A percentile compares a stretch with the other conserved stretches of the same genome.
These are phyloP conservation scores for Furnarius figulus DNA, from an alignment of 2,113 vertebrate genomes.

Conservation along the genomic window DNA sequence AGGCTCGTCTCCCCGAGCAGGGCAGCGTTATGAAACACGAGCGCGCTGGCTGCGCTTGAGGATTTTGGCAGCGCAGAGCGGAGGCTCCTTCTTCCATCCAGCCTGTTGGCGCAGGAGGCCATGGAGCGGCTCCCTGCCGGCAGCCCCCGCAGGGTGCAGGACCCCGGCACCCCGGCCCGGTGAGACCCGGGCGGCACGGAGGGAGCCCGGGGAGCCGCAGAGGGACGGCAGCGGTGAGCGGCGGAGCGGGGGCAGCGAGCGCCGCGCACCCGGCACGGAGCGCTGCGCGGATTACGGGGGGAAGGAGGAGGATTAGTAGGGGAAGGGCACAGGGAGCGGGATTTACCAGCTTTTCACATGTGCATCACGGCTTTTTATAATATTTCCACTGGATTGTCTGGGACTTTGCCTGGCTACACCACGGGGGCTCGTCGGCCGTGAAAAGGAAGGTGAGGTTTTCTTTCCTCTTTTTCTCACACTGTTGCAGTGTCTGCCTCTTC, in stretches of 20 bases:
- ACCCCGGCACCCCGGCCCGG: not conserved
- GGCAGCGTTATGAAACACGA: not conserved
- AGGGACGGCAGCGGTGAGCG: not conserved
- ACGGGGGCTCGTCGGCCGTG: not conserved
- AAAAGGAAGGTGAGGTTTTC: not conserved
- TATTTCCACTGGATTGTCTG: not conserved
- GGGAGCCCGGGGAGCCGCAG: not conserved
- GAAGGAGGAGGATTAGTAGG: not conserved
- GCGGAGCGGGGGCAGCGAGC: not conserved
- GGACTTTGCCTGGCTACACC: not conserved
- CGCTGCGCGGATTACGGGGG: not conserved
- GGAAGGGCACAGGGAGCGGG: constrained; percentile 11
- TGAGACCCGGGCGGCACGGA: not conserved
- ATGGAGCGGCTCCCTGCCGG: not conserved
- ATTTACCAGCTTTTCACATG: not conserved
- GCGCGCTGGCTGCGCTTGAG: not conserved
- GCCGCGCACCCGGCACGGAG: not conserved
- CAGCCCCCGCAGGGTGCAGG: not conserved
- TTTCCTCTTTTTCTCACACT: not conserved
- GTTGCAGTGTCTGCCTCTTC: not conserved
- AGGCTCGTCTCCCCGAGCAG: not conserved
- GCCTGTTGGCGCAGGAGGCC: not conserved
- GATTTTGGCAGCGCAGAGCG: not conserved
- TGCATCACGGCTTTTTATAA: not conserved
- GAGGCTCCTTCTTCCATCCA: not conserved